Evolutionary conservation across 2,797 vertebrate species (phyloP), one percentile per base, ranked within the genome.

Genomic region (Silurus lanzhouensis): DNA sequence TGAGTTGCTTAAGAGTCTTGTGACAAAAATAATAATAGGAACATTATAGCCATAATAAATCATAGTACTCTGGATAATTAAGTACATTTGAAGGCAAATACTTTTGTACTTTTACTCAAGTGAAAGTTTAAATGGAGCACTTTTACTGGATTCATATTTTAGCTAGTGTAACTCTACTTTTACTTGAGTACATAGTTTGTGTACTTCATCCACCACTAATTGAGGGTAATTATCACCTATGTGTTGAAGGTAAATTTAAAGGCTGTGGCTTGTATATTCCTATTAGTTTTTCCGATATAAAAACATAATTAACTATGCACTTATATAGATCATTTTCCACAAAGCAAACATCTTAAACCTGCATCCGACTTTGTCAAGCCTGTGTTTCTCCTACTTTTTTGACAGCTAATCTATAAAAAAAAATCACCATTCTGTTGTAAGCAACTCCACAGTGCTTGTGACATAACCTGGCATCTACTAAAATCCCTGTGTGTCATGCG

Each of bases 401-500:
- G 63, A 52, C 46, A 67, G n/a, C 63, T 67, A 14, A 27, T 66
- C 46, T 67, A 81, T 55, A 46, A 80, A 80, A 8, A 52, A 10
- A 52, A 52, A 52, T 52, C 77, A 64, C 2, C 38, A n/a, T 6
- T 48, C 22, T n/a, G 60, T 2, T 46, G 77, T 63, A 66, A 66
- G n/a, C 78, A 44, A 3, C n/a, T 67, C 46, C 64, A 67, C 27
- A 55, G 17, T 31, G n/a, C 55, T 17, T 67, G 79, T 81, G 79
- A 81, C 63, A 67, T 44, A 81, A 55, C 46, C 67, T 14, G 17
- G 63, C 79, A 67, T 61, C 63, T 55, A 55, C 25, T 55, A 55
- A 67, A 81, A 67, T 46, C n/a, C 78, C 46, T n/a, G 27, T 66
- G 78, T 81, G 17, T 81, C 63, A 67, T 67, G 63, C 67, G 46